A percentile compares a stretch with the other conserved stretches of the same genome.
Evolutionary conservation across 2,888 invertebrate genomes (phyloP).

Genomic region (Frankliniella fusca): DNA sequence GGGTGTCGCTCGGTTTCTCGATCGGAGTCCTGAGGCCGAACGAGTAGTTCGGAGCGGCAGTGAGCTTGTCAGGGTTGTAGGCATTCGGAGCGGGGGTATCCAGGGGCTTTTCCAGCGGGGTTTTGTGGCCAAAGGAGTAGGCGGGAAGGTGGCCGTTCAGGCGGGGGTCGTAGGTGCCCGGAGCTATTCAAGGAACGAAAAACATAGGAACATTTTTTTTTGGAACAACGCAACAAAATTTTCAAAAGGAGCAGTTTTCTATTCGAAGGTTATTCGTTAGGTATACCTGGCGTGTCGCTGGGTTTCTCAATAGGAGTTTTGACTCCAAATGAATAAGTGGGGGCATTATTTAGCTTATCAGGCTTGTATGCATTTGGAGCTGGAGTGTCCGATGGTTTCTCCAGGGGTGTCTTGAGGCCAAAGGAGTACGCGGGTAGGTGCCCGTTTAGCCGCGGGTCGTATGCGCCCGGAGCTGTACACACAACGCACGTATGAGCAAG

Average conservation of each 20-base stretch:
- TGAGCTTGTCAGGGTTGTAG: conserved; percentile 63
- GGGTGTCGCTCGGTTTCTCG: conserved; percentile 60
- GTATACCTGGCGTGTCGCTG: conserved; percentile 63
- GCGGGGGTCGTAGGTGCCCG: conserved; percentile 80
- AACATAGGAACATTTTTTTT: no score
- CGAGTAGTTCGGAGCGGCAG: conserved; percentile 62
- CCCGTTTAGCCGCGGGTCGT: conserved; percentile 69
- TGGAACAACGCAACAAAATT: no score
- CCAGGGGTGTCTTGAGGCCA: conserved; percentile 62
- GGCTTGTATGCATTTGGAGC: conserved; percentile 63
- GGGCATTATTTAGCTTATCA: conserved; percentile 56
- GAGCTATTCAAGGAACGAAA: conserved; percentile 64
- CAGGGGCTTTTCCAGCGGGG: conserved; percentile 57
- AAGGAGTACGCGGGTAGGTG: conserved; percentile 67
- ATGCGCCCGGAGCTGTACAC: conserved; percentile 75
- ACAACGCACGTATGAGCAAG: conserved; percentile 52
- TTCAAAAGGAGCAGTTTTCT: no score
- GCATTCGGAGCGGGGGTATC: conserved; percentile 60
- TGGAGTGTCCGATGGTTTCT: conserved; percentile 61
- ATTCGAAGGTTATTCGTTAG: background rate
- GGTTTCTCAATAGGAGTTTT: conserved; percentile 60
- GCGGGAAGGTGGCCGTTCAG: conserved; percentile 63
- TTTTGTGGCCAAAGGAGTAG: conserved; percentile 70
- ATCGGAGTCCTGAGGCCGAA: conserved; percentile 67
- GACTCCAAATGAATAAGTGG: conserved; percentile 69